Percentiles rank a stretch among this genome's conserved stretches.
phyloP scores from a whole-genome alignment of 2,888 invertebrate species.

The Sympetrum striolatum region DNA sequence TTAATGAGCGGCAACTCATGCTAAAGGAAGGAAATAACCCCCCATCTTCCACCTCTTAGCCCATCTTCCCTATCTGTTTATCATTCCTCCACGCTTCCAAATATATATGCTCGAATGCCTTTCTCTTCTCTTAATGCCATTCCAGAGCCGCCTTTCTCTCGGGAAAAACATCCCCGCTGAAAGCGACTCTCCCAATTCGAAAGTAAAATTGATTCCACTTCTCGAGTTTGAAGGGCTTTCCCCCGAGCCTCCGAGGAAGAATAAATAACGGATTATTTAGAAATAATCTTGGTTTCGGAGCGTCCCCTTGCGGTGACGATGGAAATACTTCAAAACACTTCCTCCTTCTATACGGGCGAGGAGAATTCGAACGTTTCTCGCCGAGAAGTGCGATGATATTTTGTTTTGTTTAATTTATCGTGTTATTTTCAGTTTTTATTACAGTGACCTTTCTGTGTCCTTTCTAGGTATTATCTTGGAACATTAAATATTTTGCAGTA shows the following conservation, averaged over 20 bases:
- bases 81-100: neutral
- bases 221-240: neutral
- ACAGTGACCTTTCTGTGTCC: too few relatives aligned
- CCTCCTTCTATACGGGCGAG: too few relatives aligned
- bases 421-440: too few relatives aligned
- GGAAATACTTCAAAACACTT: too few relatives aligned
- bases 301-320: slow-evolving; percentile 6
- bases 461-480: too few relatives aligned
- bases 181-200: neutral
- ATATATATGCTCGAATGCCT: neutral
- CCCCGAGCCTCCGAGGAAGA: neutral
- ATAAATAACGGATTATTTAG: neutral
- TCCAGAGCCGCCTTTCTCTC: neutral
- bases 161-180: neutral
- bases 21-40: too few relatives aligned
- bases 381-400: too few relatives aligned
- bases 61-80: neutral
- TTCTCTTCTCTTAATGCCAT: neutral
- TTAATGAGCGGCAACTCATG: too few relatives aligned
- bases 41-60: neutral
- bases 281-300: neutral
- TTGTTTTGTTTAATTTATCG: too few relatives aligned
- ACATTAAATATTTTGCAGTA: too few relatives aligned
- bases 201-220: neutral
- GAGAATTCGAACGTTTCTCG: too few relatives aligned